Percentiles rank a stretch among this genome's conserved stretches.
phyloP scores from a whole-genome alignment of 2,113 vertebrate genomes.

The Prunella fulvescens region DNA sequence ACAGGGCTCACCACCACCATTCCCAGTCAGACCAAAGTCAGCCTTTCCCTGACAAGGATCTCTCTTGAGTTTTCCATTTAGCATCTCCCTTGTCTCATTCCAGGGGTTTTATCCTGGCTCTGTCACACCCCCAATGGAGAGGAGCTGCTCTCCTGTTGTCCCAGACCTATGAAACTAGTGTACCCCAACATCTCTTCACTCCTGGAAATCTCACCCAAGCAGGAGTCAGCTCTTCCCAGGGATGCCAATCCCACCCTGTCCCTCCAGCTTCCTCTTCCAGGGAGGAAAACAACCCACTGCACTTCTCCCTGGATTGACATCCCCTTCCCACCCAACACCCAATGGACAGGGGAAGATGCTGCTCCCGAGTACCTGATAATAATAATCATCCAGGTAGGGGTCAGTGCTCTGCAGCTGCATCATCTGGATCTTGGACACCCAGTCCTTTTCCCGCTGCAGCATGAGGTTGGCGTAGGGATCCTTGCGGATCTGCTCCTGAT shows the following conservation, averaged over 20 bases:
- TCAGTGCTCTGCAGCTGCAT: slow-evolving; percentile 98
- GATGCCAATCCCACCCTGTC: neutral
- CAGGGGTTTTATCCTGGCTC: neutral
- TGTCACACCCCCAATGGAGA: fast-evolving
- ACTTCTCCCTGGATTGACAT: fast-evolving
- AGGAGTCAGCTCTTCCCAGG: neutral
- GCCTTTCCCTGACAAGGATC: neutral
- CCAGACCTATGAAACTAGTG: fast-evolving
- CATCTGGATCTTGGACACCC: slow-evolving; percentile 98
- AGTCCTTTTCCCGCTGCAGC: slow-evolving; percentile 95
- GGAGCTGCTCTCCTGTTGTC: neutral
- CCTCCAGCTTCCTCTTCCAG: neutral
- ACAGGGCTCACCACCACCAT: neutral
- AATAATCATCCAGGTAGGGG: slow-evolving; percentile 95
- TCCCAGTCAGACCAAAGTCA: neutral
- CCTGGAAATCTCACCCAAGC: neutral
- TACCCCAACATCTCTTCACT: neutral
- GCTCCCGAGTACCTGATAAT: slow-evolving; percentile 80
- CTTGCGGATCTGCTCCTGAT: slow-evolving; percentile 80
- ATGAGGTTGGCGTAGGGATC: slow-evolving; percentile 97
- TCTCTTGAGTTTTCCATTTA: neutral
- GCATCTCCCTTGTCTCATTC: neutral
- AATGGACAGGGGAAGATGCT: fast-evolving
- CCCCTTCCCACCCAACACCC: neutral
- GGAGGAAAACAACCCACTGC: neutral